Evolutionary conservation across 2,888 invertebrate species (phyloP), one percentile per base, ranked within the genome.

Genomic region (Sminthurinus aureus): DNA sequence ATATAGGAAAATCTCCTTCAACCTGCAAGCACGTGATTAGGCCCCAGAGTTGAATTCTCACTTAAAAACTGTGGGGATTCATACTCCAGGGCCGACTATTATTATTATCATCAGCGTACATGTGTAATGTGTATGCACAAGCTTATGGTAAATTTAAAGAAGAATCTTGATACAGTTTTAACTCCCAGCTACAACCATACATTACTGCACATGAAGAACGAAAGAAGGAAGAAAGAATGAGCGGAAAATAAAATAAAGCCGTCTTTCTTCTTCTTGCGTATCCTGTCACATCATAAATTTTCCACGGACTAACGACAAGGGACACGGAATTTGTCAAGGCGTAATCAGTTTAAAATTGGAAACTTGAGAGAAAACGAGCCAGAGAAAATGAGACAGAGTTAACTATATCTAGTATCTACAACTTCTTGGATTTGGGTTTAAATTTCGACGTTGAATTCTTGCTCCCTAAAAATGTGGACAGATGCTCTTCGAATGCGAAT

Each of bases 331-430:
- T 86, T 86, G 86, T 86, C 86, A 86, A 84, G 82, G 79, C 76
- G 83, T 85, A 86, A 85, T 86, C 85, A 85, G 86, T 84, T 84
- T 84, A 85, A 85, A 86, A 86, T 86, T 83, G 85, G 85, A 85
- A 84, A 83, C 82, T 85, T 82, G 82, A 83, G 84, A 79, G 76
- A 13, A 22, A 66, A 24, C 69, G 58, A 38, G 38, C 1, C 3
- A 38, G 38, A 38, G 38, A 38, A 38, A 38, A 6, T 4, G 38
- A 38, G 6, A 38, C 3, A 38, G 38, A 38, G 38, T 38, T 38
- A 38, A 38, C 1, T 38, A 6, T 38, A 38, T 38, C 38, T 6
- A 38, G 38, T 38, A 38, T 38, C 38, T 38, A 38, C 38, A 38
- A 38, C 38, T 38, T 38, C 38, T 38, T 38, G 38, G 38, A 38